Conservation (phyloP, 2,797 vertebrate genomes). For the Microctenopoma lineatum region DNA sequence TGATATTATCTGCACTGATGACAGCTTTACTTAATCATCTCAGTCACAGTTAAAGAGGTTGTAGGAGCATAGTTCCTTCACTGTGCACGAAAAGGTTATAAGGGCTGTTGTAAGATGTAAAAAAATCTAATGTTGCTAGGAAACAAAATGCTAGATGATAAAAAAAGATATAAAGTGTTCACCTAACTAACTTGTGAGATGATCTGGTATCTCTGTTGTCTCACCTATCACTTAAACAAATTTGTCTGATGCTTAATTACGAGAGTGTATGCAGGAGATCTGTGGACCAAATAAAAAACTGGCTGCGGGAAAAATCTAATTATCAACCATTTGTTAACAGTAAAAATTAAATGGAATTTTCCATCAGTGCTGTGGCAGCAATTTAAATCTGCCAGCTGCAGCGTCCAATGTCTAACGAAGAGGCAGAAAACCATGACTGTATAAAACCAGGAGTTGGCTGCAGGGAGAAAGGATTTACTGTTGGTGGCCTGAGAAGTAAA, state of each 20-base stretch:
- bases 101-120: background rate
- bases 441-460: slow-evolving; percentile 72
- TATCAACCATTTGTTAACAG: slow-evolving; percentile 64
- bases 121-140: background rate
- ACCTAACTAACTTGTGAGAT: background rate
- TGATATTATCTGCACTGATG: slow-evolving; percentile 23
- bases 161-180: background rate
- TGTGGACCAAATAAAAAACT: slow-evolving; percentile 43
- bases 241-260: slow-evolving; percentile 4
- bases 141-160: background rate
- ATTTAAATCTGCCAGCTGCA: slow-evolving; percentile 66
- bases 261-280: slow-evolving; percentile 25
- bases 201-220: background rate
- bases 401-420: slow-evolving; percentile 61
- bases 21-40: slow-evolving; percentile 32
- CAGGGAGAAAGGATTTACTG: slow-evolving; percentile 77
- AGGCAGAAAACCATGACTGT: slow-evolving; percentile 72
- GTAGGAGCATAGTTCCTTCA: background rate
- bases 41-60: slow-evolving; percentile 13
- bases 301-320: slow-evolving; percentile 60
- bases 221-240: background rate
- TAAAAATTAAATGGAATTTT: slow-evolving; percentile 76
- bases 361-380: slow-evolving; percentile 61
- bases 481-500: slow-evolving; percentile 76
- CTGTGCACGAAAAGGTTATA: background rate